Conservation (phyloP, 2,113 vertebrate species). For the Picathartes gymnocephalus region DNA sequence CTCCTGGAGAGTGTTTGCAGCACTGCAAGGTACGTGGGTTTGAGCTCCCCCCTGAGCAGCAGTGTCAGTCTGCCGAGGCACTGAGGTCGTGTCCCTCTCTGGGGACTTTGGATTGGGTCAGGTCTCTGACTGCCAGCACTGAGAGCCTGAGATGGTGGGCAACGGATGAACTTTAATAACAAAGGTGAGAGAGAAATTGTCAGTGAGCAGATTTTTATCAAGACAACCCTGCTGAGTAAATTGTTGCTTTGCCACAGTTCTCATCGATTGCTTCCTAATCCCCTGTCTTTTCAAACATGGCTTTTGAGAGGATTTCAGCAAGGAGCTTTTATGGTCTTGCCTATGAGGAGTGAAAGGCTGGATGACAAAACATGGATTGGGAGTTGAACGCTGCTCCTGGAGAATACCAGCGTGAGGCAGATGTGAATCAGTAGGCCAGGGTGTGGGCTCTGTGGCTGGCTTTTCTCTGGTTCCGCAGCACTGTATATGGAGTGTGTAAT, state of each 20-base stretch:
- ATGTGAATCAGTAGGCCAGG: neutral
- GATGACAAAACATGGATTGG: neutral
- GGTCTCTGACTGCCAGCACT: neutral
- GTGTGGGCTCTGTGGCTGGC: neutral
- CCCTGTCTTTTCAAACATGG: neutral
- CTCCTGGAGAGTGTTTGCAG: neutral
- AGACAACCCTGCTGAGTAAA: slow-evolving; percentile 35
- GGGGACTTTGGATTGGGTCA: neutral
- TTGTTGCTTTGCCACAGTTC: neutral
- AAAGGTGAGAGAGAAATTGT: slow-evolving; percentile 1
- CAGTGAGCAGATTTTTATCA: neutral
- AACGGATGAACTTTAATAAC: neutral
- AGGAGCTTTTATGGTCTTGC: neutral
- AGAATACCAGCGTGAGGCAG: neutral
- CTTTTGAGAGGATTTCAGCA: slow-evolving; percentile 19
- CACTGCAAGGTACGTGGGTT: neutral
- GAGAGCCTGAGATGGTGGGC: neutral
- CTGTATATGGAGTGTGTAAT: neutral
- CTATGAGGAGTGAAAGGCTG: neutral
- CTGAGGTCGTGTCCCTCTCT: neutral
- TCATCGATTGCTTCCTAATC: slow-evolving; percentile 24
- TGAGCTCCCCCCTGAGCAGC: neutral
- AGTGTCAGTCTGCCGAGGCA: neutral
- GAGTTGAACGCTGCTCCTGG: neutral
- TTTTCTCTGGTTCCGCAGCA: neutral